Evolutionary conservation across 2,113 vertebrate species (phyloP).

Genomic region (Sphyrna mokarran): DNA sequence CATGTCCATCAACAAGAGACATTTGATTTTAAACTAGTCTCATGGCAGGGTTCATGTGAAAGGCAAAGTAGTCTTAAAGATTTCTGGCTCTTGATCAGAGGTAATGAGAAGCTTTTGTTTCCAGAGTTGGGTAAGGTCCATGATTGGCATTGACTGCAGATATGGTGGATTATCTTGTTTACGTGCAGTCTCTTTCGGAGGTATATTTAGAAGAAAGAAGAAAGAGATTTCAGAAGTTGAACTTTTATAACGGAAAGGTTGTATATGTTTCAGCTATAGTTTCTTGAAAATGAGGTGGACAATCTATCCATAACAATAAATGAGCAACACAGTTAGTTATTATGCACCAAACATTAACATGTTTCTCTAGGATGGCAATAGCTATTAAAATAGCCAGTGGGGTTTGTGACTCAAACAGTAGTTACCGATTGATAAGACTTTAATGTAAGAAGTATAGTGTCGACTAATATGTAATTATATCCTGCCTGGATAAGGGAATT

Average conservation of each 20-base stretch:
- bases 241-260: not conserved
- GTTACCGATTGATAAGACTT: not conserved
- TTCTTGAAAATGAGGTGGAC: not conserved
- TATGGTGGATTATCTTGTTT: not conserved
- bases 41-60: not conserved
- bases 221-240: conserved; percentile 2
- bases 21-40: conserved; percentile 19
- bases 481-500: conserved; percentile 4
- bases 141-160: not conserved
- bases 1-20: conserved; percentile 3
- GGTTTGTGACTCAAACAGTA: not conserved
- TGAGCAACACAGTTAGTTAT: not conserved
- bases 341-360: not conserved
- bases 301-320: not conserved
- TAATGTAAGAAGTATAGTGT: not conserved
- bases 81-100: not conserved
- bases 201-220: not conserved
- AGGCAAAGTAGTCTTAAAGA: not conserved
- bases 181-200: not conserved
- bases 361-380: not conserved
- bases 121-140: not conserved
- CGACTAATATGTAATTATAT: not conserved
- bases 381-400: not conserved
- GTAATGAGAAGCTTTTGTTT: not conserved
- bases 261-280: conserved; percentile 8